Percentiles rank a stretch among this genome's conserved stretches.
phyloP scores from a whole-genome alignment of 2,797 vertebrate species.

The Podargus strigoides region DNA sequence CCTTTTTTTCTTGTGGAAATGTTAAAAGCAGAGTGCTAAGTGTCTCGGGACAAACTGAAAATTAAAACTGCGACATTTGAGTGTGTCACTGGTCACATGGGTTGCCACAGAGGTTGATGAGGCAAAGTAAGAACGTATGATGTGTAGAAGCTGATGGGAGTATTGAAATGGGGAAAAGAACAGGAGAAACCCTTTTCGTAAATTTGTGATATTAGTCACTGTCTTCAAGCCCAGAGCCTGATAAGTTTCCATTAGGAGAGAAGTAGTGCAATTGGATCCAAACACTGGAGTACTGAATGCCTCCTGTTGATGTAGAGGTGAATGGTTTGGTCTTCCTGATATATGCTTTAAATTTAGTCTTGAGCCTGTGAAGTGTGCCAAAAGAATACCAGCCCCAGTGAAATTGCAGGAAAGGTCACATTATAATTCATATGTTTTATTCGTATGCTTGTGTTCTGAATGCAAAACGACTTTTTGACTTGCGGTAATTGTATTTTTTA shows the following conservation, averaged over 20 bases:
- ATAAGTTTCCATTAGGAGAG: not conserved
- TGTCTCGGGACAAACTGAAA: not conserved
- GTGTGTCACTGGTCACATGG: not conserved
- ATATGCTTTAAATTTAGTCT: not conserved
- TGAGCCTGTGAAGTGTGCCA: not conserved
- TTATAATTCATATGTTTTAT: not conserved
- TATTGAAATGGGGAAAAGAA: not conserved
- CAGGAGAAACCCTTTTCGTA: not conserved
- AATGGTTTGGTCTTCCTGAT: not conserved
- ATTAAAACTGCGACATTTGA: not conserved
- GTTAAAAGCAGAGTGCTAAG: not conserved
- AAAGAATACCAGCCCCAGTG: not conserved
- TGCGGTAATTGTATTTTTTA: not conserved
- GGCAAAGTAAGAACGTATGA: not conserved
- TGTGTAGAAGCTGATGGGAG: accelerated
- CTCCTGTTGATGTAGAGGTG: not conserved
- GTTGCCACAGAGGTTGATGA: not conserved
- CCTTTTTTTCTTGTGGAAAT: not conserved
- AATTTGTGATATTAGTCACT: not conserved
- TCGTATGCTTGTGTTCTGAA: not conserved
- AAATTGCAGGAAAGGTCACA: not conserved
- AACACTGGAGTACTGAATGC: not conserved
- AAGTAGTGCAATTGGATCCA: not conserved
- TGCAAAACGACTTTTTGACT: not conserved
- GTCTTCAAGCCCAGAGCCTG: not conserved